These are phyloP conservation scores for Pagetopsis macropterus DNA, from an alignment of 2,797 vertebrate species.

Conservation along the genomic window DNA sequence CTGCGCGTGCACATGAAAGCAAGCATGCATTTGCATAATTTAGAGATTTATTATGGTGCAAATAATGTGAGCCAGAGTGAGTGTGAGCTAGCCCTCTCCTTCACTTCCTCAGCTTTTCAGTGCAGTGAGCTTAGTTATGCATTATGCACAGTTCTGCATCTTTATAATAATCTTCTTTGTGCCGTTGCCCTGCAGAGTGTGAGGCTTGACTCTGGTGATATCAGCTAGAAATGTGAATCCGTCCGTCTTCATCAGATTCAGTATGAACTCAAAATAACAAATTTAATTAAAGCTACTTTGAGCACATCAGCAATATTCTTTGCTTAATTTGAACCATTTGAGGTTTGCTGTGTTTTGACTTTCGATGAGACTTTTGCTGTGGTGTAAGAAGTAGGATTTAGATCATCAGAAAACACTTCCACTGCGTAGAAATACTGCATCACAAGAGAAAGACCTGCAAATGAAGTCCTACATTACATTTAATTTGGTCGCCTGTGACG, in stretches of 20 bases:
- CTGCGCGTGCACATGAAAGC: slow-evolving; percentile 23
- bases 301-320: slow-evolving; percentile 7
- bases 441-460: neutral
- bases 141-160: slow-evolving; percentile 53
- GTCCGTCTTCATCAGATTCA: slow-evolving; percentile 10
- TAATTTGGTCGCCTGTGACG: too few species aligned
- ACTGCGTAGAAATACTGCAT: neutral
- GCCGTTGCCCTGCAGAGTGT: slow-evolving; percentile 28
- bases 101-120: slow-evolving; percentile 21
- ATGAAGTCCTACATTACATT: neutral
- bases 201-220: neutral
- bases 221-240: neutral
- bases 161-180: slow-evolving; percentile 54
- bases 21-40: slow-evolving; percentile 61
- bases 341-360: slow-evolving; percentile 1
- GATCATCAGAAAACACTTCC: neutral
- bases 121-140: slow-evolving; percentile 38
- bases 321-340: neutral
- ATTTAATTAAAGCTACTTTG: neutral
- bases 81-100: slow-evolving; percentile 11
- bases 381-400: neutral
- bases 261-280: neutral
- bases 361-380: neutral
- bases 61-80: slow-evolving; percentile 38
- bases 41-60: slow-evolving; percentile 52